Evolutionary conservation across 2,113 vertebrate genomes (phyloP), one percentile per base, ranked within the genome.

Genomic region (Tapirus terrestris): DNA sequence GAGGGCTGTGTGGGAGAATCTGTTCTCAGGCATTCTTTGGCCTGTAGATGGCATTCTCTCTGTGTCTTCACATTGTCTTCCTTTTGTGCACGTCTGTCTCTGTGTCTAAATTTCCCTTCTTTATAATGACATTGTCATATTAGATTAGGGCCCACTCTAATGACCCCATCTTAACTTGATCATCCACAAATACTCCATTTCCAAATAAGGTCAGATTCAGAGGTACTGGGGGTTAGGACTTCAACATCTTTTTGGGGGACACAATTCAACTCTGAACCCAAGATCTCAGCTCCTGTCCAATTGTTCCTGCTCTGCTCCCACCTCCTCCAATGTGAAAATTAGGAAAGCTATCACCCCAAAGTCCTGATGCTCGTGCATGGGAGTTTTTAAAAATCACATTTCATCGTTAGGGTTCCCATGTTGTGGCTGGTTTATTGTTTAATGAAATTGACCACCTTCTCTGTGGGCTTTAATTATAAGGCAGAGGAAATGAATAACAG

Each of bases 361-460:
- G 25, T 83, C 33, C 75, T 90, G 31, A 87, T 39, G 80, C 1
- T 77, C 5, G 67, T 63, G 68, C 33, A 92, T 94, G 60, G 14
- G 53, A 61, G 31, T 67, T 85, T 94, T 86, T 1, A 6, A 39
- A 88, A 73, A 61, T 76, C 56, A 12, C 61, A 48, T 79, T 80
- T 82, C 33, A 48, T 91, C 43, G 43, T 60, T 63, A 73, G 84
- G 21, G 7, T 33, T 8, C 43, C 31, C 18, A 18, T 67, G 43
- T 79, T 85, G 31, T 81, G 79, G 65, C 43, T 93, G 82, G 36
- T 82, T 89, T 84, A 36, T 68, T 96, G 12, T 39, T 96, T 88
- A 91, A 89, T 96, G 43, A 84, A 94, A 67, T 8, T 82, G 82
- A 72, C 53, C 39, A 21, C 39, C n/a, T 95, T 23, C 58, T 97